Conservation (phyloP, 2,113 vertebrate genomes). For the Gnathonemus echidnorhynchus region DNA sequence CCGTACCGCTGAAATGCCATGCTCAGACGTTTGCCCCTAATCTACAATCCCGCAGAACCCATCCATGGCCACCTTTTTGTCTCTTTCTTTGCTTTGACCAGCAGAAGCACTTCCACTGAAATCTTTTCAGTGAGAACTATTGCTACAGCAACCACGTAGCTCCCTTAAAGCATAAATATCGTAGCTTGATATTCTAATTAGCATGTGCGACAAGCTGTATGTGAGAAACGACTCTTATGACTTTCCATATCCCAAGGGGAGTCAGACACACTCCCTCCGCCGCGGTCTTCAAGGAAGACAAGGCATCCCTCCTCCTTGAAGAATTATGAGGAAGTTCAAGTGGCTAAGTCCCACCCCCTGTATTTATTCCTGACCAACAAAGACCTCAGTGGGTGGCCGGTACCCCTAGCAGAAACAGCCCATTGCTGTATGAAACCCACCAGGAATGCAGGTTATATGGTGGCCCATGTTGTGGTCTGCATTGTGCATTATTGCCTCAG, state of each 20-base stretch:
- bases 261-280: not conserved
- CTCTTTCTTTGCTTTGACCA: not conserved
- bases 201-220: conserved; percentile 23
- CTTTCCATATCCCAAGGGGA: conserved; percentile 17
- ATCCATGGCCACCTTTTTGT: not conserved
- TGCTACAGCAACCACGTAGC: conserved; percentile 20
- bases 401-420: no score
- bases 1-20: not conserved
- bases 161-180: conserved; percentile 15
- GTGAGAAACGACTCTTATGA: conserved; percentile 27
- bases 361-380: not conserved
- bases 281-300: conserved; percentile 8
- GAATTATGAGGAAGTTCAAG: conserved; percentile 12
- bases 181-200: conserved; percentile 22
- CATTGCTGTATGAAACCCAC: not conserved
- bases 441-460: not conserved
- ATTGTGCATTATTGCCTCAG: not conserved
- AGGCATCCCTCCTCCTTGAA: not conserved
- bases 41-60: not conserved
- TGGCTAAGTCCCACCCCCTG: not conserved
- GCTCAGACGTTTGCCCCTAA: not conserved
- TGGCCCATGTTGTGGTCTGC: not conserved
- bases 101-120: not conserved
- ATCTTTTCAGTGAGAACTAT: conserved; percentile 11
- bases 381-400: not conserved